phyloP scores from a whole-genome alignment of 1,140 invertebrate genomes.

The Temnothorax longispinosus region DNA sequence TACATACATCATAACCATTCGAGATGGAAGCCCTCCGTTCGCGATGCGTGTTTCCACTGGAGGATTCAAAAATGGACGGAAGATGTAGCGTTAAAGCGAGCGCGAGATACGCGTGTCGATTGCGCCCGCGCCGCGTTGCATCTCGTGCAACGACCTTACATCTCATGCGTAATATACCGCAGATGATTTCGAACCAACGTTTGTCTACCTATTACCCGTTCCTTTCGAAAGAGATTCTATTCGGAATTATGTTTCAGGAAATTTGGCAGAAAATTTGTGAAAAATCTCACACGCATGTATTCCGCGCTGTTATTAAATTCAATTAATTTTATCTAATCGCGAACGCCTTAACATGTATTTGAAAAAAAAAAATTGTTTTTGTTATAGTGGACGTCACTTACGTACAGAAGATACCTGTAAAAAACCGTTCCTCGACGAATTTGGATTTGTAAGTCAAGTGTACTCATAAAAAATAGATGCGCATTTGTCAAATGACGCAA shows the following conservation, averaged over 20 bases:
- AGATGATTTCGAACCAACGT: slow-evolving; percentile 28
- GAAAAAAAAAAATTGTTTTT: neutral
- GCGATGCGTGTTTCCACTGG: slow-evolving; percentile 51
- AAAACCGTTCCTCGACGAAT: neutral
- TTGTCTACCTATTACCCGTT: slow-evolving; percentile 22
- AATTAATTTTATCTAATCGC: neutral
- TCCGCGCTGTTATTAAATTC: neutral
- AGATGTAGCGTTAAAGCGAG: slow-evolving; percentile 55
- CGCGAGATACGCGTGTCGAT: slow-evolving; percentile 57
- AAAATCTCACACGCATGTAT: neutral
- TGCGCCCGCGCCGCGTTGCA: slow-evolving; percentile 41
- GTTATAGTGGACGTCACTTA: neutral
- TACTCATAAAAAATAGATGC: neutral
- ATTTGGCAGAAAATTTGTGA: neutral
- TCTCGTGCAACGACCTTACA: slow-evolving; percentile 35
- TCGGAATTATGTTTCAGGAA: neutral
- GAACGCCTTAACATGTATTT: neutral
- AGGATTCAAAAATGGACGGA: slow-evolving; percentile 55
- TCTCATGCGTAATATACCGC: slow-evolving; percentile 46
- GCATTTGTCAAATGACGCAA: neutral
- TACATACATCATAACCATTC: slow-evolving; percentile 53
- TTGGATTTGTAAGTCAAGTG: neutral
- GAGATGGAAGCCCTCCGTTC: slow-evolving; percentile 54
- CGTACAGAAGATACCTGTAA: neutral
- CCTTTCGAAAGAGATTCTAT: neutral